Conservation (phyloP, 2,113 vertebrate genomes). For the Neotoma lepida region DNA sequence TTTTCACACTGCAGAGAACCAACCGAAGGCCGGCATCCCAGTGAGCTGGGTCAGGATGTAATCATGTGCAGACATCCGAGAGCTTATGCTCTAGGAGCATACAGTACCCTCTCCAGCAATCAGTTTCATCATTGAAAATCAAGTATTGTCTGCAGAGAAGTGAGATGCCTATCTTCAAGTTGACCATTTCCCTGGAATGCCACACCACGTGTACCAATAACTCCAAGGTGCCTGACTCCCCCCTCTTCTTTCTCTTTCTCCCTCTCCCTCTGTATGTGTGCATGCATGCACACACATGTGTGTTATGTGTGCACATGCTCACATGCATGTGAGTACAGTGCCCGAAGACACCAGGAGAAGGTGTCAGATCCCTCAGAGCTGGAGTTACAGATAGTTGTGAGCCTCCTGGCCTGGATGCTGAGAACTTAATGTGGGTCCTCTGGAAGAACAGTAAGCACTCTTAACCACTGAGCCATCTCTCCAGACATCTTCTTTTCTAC, state of each 20-base stretch:
- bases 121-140: conserved; percentile 4
- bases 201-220: conserved; percentile 5
- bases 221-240: not conserved
- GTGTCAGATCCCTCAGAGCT: not conserved
- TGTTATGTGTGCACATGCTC: not conserved
- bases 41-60: not conserved
- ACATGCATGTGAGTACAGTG: not conserved
- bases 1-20: conserved; percentile 13
- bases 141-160: conserved; percentile 20
- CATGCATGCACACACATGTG: too few species aligned
- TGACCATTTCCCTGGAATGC: conserved; percentile 33
- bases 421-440: not conserved
- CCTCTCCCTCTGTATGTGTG: not conserved
- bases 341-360: not conserved
- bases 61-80: not conserved
- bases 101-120: conserved; percentile 16
- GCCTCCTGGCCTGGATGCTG: not conserved
- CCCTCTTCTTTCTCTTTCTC: too few species aligned
- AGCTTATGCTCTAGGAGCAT: not conserved
- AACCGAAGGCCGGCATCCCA: not conserved
- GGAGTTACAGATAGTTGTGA: not conserved
- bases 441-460: not conserved
- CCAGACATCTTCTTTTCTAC: not conserved
- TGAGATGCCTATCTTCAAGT: conserved; percentile 26
- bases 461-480: not conserved